Evolutionary conservation across 2,113 vertebrate genomes (phyloP).

Genomic region (Meleagris gallopavo): DNA sequence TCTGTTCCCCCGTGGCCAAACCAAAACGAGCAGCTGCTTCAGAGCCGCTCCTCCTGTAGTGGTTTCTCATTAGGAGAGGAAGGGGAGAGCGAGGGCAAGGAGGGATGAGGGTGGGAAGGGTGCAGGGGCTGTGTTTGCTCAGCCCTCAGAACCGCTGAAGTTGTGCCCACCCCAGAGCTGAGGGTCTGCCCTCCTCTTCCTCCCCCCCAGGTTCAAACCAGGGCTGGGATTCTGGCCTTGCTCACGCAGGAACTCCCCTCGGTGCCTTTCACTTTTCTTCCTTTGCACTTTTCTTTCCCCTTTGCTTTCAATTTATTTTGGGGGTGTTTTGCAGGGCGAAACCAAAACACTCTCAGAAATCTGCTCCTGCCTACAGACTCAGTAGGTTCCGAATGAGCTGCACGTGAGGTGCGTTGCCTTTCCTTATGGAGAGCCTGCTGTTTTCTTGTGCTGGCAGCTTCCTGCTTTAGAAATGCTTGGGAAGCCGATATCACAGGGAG

Average conservation of each 20-base stretch:
- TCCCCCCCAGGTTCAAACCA: too few relatives aligned
- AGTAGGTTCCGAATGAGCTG: neutral
- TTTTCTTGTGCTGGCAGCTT: neutral
- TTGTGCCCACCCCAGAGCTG: neutral
- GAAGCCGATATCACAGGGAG: neutral
- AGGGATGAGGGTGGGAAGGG: neutral
- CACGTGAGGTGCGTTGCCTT: fast-evolving
- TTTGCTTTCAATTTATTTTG: fast-evolving
- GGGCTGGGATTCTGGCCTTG: too few relatives aligned
- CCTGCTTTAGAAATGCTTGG: neutral
- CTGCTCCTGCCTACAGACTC: neutral
- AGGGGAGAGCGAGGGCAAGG: too few relatives aligned
- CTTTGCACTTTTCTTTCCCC: neutral
- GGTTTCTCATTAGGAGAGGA: neutral
- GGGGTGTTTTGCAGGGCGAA: neutral
- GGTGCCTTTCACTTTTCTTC: neutral
- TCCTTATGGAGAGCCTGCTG: neutral
- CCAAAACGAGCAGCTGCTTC: fast-evolving
- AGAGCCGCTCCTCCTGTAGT: neutral
- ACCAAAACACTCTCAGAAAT: neutral
- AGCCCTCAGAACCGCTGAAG: neutral
- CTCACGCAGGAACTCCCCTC: neutral
- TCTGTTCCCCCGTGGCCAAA: neutral
- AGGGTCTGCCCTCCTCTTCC: neutral
- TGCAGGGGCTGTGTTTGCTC: neutral